Evolutionary conservation across 1,140 invertebrate genomes (phyloP).

Genomic region (Zaprionus camerounensis): DNA sequence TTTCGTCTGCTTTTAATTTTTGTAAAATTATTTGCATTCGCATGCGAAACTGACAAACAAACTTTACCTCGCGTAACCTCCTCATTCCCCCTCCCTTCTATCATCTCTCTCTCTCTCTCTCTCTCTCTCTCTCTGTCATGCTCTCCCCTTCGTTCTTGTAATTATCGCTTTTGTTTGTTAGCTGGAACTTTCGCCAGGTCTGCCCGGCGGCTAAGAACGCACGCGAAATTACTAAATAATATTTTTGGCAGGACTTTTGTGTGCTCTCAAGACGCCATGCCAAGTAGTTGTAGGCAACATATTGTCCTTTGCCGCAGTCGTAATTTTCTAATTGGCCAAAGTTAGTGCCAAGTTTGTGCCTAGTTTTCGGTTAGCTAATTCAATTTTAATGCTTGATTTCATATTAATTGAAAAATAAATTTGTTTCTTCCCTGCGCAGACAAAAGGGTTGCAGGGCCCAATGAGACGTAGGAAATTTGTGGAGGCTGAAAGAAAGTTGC

Average conservation of each 20-base stretch:
- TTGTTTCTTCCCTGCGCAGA: constrained; percentile 26
- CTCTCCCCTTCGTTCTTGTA: constrained; percentile 74
- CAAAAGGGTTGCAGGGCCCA: constrained; percentile 16
- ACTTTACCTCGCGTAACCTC: constrained; percentile 23
- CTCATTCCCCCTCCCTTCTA: constrained; percentile 3
- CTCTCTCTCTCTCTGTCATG: not conserved
- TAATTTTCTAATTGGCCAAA: constrained; percentile 78
- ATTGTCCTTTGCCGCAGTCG: constrained; percentile 60
- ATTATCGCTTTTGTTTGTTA: constrained; percentile 83
- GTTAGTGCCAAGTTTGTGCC: constrained; percentile 73
- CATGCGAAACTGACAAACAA: constrained; percentile 60
- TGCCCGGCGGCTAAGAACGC: constrained; percentile 73
- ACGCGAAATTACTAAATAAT: constrained; percentile 79
- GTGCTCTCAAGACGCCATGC: constrained; percentile 44
- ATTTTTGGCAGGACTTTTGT: constrained; percentile 61
- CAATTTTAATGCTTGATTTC: constrained; percentile 84
- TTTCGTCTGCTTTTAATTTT: constrained; percentile 75
- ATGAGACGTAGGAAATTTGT: not conserved
- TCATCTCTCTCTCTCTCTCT: not conserved
- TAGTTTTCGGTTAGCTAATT: constrained; percentile 75
- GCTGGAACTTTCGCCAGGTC: constrained; percentile 71
- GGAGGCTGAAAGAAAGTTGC: not conserved
- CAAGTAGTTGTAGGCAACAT: constrained; percentile 59
- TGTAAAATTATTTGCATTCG: constrained; percentile 78
- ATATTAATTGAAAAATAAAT: constrained; percentile 83